Base-by-base conservation (phyloP, 2,797 vertebrate species). In the Coendou prehensilis region DNA sequence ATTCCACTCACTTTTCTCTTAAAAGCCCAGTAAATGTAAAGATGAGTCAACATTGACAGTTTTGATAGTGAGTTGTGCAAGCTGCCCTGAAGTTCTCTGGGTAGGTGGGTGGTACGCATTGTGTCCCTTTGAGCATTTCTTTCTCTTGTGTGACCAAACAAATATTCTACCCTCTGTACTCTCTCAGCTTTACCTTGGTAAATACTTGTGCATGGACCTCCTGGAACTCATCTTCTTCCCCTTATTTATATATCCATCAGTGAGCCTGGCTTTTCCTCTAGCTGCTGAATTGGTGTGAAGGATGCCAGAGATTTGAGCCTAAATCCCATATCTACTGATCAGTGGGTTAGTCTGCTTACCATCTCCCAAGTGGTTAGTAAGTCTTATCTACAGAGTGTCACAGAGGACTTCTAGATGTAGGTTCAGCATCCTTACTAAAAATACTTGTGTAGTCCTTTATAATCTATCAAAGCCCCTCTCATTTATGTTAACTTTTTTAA, bases 31-130 rank as follows among this genome's bases (percentile, higher is more conserved):
- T 98, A 96, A 98, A 97, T 97, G 91, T 96, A 96, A 97, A 97
- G 88, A 89, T 57, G 28, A 97, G 98, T 98, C 98, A 98, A 98
- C 97, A 98, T 98, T 98, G 98, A 97, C 98, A 98, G 88, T 95
- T 67, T 85, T 82, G 89, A 69, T 5, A 94, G 97, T 91, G 83
- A 0, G 0, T 98, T 98, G 96, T 94, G 97, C 96, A 97, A 98
- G 93, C 37, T 10, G 87, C 45, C 94, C 89, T 5, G 0, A 0
- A 47, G 88, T 47, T 75, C 86, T 81, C 56, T 3, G 0, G 23
- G 30, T 57, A 13, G 10, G 71, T 3, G 13, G 71, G 76, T 6
- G 2, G 33, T 71, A 30, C 2, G 59, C 59, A 1, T 13, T 18
- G 56, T 30, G 47, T 1, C 89, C 0, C 0, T 47, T 81, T 8